Evolutionary conservation across 2,888 invertebrate genomes (phyloP), one percentile per base, ranked within the genome.

Genomic region (Ellobium chinense): DNA sequence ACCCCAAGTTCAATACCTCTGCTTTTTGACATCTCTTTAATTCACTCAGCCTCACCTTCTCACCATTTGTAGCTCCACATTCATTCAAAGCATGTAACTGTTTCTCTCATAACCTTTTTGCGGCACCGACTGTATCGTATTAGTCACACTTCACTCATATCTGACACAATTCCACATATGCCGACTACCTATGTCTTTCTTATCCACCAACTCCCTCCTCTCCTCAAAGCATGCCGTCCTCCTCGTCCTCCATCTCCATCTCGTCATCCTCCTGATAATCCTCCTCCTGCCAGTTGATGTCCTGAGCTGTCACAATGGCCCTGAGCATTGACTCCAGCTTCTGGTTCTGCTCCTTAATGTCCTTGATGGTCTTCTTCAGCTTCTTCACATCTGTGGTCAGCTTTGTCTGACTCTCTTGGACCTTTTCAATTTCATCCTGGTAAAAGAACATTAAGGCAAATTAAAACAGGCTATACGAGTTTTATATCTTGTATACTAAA

Each of bases 341-440:
- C 66, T 86, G 85, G 27, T 88, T 87, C 62, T 90, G 89, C 31
- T 85, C 88, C n/a, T 84, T 84, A 82, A 92, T 86, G 39, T 86
- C 87, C 72, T 89, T 90, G 77, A 91, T 85, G n/a, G 86, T 83
- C 31, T 83, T 78, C 63, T 89, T 87, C 85, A 92, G 79, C 62
- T 87, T 89, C 77, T 85, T 86, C 18, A 92, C 79, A 14, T 89
- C 86, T 21, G 84, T 77, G 68, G 86, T 83, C 69, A 91, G 79
- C 76, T 88, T 87, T 31, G 91, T 90, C 83, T 91, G 91, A 31
- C 84, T 85, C 75, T 89, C 89, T 81, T 89, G 85, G 12, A 92
- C 85, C 63, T 86, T 86, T 74, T 91, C 91, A 54, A 91, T 88
- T 58, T 90, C 90, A 86, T 91, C 90, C 92, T 92, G 82, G 46